A percentile compares a stretch with the other conserved stretches of the same genome.
Evolutionary conservation across 2,113 vertebrate genomes (phyloP).

Genomic region (Eublepharis macularius): DNA sequence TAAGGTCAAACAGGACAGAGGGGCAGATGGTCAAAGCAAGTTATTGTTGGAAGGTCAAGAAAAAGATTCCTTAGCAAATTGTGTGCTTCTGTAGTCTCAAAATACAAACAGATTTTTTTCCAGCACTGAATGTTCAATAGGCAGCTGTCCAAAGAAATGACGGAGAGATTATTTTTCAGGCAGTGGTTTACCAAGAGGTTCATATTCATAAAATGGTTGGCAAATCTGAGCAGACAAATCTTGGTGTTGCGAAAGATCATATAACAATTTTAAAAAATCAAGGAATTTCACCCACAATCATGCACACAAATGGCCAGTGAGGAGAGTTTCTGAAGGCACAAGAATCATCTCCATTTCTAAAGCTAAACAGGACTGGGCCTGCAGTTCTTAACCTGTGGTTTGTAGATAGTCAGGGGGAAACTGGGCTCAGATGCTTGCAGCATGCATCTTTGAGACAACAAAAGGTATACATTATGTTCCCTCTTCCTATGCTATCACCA

Average conservation of each 20-base stretch:
- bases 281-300: background rate
- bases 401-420: no score
- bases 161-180: slow-evolving; percentile 36
- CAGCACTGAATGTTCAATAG: slow-evolving; percentile 11
- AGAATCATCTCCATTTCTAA: background rate
- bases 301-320: background rate
- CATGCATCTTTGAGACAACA: no score
- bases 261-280: background rate
- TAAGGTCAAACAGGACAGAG: slow-evolving; percentile 30
- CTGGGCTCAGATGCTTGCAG: no score
- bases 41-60: slow-evolving; percentile 52
- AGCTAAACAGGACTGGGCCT: background rate
- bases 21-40: slow-evolving; percentile 26
- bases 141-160: slow-evolving; percentile 32
- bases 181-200: slow-evolving; percentile 29
- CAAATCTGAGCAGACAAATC: slow-evolving; percentile 26
- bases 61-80: slow-evolving; percentile 41
- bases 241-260: background rate
- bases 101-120: slow-evolving; percentile 24
- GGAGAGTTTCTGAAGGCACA: no score
- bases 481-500: no score
- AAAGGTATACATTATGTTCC: no score
- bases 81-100: slow-evolving; percentile 26
- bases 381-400: no score
- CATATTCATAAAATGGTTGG: slow-evolving; percentile 35